These are phyloP conservation scores for Drosophila nr. medialis DNA, from an alignment of 2,888 invertebrate genomes.

Conservation along the genomic window DNA sequence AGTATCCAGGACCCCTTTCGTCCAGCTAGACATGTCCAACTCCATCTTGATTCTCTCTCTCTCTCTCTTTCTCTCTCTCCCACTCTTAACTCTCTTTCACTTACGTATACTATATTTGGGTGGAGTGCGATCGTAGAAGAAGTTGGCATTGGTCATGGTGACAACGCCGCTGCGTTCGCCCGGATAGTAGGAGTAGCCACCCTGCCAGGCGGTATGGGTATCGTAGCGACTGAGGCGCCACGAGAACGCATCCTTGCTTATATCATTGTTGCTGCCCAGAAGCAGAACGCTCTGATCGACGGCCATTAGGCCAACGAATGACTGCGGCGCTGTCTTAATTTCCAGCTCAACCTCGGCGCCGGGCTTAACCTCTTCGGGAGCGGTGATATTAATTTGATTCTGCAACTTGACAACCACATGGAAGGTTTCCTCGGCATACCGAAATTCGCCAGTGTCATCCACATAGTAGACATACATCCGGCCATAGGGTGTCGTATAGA, in stretches of 20 bases:
- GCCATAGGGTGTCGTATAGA: conserved; percentile 92
- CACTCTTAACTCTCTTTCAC: conserved; percentile 26
- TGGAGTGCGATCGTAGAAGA: conserved; percentile 77
- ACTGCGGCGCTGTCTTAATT: conserved; percentile 93
- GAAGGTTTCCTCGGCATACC: conserved; percentile 93
- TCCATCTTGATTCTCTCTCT: background rate
- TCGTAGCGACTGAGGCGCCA: conserved; percentile 88
- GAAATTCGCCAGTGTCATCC: conserved; percentile 89
- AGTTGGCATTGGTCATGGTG: conserved; percentile 83
- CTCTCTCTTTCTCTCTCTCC: background rate
- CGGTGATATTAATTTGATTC: conserved; percentile 88
- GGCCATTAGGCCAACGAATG: conserved; percentile 94
- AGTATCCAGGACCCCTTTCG: background rate
- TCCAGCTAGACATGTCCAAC: background rate
- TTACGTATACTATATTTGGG: conserved; percentile 50
- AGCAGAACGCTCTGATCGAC: conserved; percentile 93
- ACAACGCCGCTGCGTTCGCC: conserved; percentile 80
- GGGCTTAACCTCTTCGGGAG: conserved; percentile 90
- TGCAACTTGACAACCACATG: conserved; percentile 90
- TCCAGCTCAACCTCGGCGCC: conserved; percentile 91
- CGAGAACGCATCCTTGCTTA: conserved; percentile 86
- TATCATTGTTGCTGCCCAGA: conserved; percentile 88
- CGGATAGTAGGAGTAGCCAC: conserved; percentile 81
- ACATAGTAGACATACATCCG: conserved; percentile 93
- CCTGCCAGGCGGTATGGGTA: conserved; percentile 84